Conservation (phyloP, 1,140 invertebrate genomes). For the Acromyrmex heyeri region DNA sequence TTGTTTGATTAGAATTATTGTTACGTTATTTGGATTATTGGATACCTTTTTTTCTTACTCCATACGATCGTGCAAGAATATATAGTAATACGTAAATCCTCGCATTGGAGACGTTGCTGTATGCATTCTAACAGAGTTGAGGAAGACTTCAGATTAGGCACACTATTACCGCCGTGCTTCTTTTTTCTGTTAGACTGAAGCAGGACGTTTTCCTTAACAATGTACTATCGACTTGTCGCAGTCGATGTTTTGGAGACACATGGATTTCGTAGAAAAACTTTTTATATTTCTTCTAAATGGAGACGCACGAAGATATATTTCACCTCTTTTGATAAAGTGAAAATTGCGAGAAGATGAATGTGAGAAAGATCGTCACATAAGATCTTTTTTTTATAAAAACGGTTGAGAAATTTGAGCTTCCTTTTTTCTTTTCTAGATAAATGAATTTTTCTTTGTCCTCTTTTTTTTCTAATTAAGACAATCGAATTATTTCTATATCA, state of each 20-base stretch:
- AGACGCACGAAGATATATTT: constrained; percentile 41
- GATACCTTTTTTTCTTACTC: constrained; percentile 12
- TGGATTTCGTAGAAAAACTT: constrained; percentile 70
- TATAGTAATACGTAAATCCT: constrained; percentile 65
- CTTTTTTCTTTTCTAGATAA: not conserved
- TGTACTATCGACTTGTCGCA: constrained; percentile 42
- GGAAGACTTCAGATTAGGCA: constrained; percentile 81
- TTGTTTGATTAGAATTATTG: constrained; percentile 28
- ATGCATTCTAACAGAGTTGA: constrained; percentile 62
- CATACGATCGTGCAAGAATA: constrained; percentile 65
- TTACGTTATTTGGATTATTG: not conserved
- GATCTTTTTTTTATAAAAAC: constrained; percentile 2
- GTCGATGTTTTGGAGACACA: constrained; percentile 73
- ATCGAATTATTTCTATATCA: not conserved
- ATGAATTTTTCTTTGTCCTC: constrained; percentile 1
- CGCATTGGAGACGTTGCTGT: constrained; percentile 38
- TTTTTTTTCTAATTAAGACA: not conserved
- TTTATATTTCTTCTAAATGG: constrained; percentile 5
- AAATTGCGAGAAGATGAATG: constrained; percentile 7
- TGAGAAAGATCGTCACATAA: not conserved
- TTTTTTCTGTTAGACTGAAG: not conserved
- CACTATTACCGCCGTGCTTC: constrained; percentile 64
- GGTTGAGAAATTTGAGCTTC: not conserved
- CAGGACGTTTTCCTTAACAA: constrained; percentile 46
- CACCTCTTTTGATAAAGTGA: not conserved